Evolutionary conservation across 2,797 vertebrate genomes (phyloP).

Genomic region (Oreortyx pictus): DNA sequence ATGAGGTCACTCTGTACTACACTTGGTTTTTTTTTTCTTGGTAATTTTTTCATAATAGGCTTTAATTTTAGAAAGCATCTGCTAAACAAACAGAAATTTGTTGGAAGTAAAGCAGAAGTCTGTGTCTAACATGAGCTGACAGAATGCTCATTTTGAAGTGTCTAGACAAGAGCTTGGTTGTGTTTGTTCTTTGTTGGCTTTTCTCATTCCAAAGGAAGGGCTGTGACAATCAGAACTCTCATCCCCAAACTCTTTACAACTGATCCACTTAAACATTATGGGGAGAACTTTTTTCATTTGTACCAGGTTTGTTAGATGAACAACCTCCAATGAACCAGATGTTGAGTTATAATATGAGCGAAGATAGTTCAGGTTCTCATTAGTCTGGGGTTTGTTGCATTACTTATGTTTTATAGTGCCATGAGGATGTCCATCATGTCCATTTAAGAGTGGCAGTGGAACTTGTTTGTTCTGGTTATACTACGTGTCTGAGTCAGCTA

Average conservation of each 20-base stretch:
- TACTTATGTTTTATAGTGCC: fast-evolving
- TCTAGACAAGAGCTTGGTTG: background rate
- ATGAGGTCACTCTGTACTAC: background rate
- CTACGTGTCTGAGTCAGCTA: background rate
- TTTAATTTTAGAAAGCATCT: background rate
- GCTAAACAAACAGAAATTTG: background rate
- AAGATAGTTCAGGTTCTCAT: background rate
- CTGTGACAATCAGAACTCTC: background rate
- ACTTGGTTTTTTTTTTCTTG: fast-evolving
- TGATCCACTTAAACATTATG: background rate
- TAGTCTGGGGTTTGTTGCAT: background rate
- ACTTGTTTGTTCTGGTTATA: background rate
- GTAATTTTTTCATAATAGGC: background rate
- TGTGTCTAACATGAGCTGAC: no score
- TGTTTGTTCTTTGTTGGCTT: background rate
- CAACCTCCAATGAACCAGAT: background rate
- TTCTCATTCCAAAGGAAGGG: no score
- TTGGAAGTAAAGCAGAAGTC: no score
- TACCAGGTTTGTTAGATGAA: background rate
- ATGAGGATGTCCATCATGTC: background rate
- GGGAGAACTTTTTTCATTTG: background rate
- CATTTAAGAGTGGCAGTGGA: background rate
- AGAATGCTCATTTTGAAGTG: no score
- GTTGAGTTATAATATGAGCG: background rate
- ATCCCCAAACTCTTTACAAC: background rate